Conservation (phyloP, 2,797 vertebrate genomes). For the Enoplosus armatus region DNA sequence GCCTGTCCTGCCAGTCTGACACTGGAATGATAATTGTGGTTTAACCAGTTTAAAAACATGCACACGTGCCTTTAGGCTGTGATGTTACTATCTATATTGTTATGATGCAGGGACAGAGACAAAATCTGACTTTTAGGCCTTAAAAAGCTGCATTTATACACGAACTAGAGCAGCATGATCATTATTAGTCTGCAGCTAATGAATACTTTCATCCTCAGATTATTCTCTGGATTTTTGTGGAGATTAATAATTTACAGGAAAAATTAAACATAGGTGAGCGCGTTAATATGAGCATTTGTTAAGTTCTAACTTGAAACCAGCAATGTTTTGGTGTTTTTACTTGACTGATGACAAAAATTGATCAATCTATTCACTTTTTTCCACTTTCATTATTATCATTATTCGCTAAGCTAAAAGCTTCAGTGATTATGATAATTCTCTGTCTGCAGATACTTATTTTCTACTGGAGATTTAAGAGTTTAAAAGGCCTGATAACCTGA, state of each 20-base stretch:
- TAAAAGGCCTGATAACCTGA: not conserved
- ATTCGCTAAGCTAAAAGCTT: not conserved
- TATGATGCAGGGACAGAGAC: not conserved
- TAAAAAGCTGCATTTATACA: not conserved
- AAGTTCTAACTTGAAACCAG: not conserved
- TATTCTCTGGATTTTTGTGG: not conserved
- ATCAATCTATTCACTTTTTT: not conserved
- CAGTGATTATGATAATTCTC: not conserved
- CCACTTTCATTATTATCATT: not conserved
- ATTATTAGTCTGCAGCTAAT: not conserved
- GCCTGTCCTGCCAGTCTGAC: slow-evolving; percentile 12
- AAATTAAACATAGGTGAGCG: too few species aligned
- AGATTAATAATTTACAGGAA: not conserved
- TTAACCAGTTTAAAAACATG: not conserved
- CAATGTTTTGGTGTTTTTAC: not conserved
- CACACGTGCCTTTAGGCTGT: not conserved
- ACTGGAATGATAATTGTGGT: slow-evolving; percentile 3
- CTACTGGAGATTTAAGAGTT: not conserved
- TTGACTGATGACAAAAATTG: not conserved
- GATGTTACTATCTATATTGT: not conserved
- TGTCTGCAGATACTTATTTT: slow-evolving; percentile 4
- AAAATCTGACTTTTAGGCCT: not conserved
- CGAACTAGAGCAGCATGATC: not conserved
- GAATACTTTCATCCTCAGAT: not conserved
- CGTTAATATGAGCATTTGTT: not conserved